Evolutionary conservation across 2,888 invertebrate species (phyloP), one percentile per base, ranked within the genome.

Genomic region (Leucophenga maculata): DNA sequence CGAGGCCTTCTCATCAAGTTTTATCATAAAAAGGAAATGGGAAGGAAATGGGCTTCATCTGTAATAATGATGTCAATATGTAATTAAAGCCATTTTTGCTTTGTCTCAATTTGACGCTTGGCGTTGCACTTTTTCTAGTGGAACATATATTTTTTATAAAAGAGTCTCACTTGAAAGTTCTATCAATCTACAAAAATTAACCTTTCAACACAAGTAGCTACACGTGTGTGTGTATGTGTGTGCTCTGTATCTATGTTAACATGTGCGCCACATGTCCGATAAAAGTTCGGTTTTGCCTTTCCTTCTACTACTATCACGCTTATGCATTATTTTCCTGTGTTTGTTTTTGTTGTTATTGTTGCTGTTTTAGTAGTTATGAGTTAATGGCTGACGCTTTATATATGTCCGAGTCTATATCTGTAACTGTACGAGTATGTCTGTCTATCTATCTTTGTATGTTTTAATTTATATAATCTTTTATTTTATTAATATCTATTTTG

Each of bases 401-500:
- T 8, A 16, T 64, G 57, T 22, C 22, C 54, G 18, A 22, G 11
- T 22, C 11, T 54, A 13, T 54, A 54, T 54, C 18, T 22, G 22
- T 54, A 11, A 11, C 9, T 54, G 1, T 18, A n/a, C n/a, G 9
- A 14, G 13, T 39, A 39, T 39, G 16, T 18, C 11, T 9, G 9
- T 39, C 39, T 20, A 39, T 39, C 14, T 48, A 22, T n/a, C 2
- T 64, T 22, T 16, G 31, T 32, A 50, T 50, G 16, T 50, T 50
- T 50, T 8, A 50, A 14, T 46, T 4, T 48, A 4, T 64, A 48
- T 22, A 16, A 16, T 44, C 14, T 60, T 16, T n/a, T 48, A 64
- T 64, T 64, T 46, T 48, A 64, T 64, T 64, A 64, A 64, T 64
- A 64, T 46, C 62, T 64, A 64, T 64, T 64, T 48, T 64, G 62